These are phyloP conservation scores for Drosophila mimetica DNA, from an alignment of 2,888 invertebrate species.

Conservation along the genomic window DNA sequence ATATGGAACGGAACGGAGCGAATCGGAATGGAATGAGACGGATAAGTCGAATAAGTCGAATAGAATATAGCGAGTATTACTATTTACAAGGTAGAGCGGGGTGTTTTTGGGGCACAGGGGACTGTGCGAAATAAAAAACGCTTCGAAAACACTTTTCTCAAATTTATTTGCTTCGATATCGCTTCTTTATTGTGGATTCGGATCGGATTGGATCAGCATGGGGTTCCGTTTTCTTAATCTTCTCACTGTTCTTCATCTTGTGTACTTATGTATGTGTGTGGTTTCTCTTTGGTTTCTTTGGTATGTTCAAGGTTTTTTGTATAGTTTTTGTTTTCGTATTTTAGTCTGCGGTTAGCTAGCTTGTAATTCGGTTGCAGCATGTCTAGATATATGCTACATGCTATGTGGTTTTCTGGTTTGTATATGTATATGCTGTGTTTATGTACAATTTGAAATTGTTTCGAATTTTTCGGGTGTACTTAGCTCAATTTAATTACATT, in stretches of 20 bases:
- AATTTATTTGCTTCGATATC: constrained; percentile 33
- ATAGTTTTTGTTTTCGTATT: constrained; percentile 2
- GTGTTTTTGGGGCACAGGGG: constrained; percentile 7
- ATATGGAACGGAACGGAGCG: constrained; percentile 18
- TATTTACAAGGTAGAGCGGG: constrained; percentile 40
- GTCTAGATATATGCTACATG: constrained; percentile 22
- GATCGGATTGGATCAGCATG: constrained; percentile 34
- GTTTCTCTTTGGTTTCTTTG: constrained; percentile 7
- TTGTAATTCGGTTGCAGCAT: constrained; percentile 35
- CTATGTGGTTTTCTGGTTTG: constrained; percentile 7
- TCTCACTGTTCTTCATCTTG: neutral
- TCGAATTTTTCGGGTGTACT: constrained; percentile 44
- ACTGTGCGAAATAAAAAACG: constrained; percentile 40
- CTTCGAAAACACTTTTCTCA: constrained; percentile 29
- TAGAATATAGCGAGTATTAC: constrained; percentile 9
- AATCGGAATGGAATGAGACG: constrained; percentile 24
- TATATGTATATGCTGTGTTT: constrained; percentile 32
- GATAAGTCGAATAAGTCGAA: constrained; percentile 22
- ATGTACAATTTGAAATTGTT: constrained; percentile 64
- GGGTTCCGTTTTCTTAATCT: constrained; percentile 16
- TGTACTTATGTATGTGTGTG: neutral
- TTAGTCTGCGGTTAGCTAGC: constrained; percentile 40
- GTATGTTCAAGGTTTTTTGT: constrained; percentile 13
- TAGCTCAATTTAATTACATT: constrained; percentile 68
- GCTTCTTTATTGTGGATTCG: constrained; percentile 28